A percentile compares a stretch with the other conserved stretches of the same genome.
These are phyloP conservation scores for Sminthopsis crassicaudata DNA, from an alignment of 2,113 vertebrate species.

Conservation along the genomic window DNA sequence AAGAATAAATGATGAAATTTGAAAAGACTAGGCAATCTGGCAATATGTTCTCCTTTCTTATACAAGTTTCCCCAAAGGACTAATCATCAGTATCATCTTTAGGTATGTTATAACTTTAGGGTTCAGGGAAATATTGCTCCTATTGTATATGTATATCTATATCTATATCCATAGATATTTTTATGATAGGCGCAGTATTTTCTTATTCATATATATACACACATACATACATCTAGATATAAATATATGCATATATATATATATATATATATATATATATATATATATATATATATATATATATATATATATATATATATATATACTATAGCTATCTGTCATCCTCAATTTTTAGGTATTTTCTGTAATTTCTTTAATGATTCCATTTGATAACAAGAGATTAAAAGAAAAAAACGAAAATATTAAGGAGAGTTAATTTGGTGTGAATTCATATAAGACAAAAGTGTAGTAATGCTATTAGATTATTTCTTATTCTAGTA, in stretches of 20 bases:
- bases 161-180: not conserved
- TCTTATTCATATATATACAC: not conserved
- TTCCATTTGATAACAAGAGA: not conserved
- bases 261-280: too few relatives aligned
- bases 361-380: not conserved
- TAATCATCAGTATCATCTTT: not conserved
- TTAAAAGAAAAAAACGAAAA: not conserved
- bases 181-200: not conserved
- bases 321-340: not conserved
- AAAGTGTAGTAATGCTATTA: not conserved
- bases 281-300: not conserved
- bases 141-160: not conserved
- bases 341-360: not conserved
- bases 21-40: not conserved
- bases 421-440: not conserved
- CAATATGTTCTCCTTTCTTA: not conserved
- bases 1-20: not conserved
- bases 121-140: not conserved
- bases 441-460: not conserved
- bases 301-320: too few relatives aligned
- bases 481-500: not conserved
- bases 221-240: not conserved
- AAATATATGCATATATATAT: too few relatives aligned
- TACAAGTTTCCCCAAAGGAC: not conserved
- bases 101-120: not conserved